These are phyloP conservation scores for Eristalis tenax DNA, from an alignment of 2,888 invertebrate species.

Conservation along the genomic window DNA sequence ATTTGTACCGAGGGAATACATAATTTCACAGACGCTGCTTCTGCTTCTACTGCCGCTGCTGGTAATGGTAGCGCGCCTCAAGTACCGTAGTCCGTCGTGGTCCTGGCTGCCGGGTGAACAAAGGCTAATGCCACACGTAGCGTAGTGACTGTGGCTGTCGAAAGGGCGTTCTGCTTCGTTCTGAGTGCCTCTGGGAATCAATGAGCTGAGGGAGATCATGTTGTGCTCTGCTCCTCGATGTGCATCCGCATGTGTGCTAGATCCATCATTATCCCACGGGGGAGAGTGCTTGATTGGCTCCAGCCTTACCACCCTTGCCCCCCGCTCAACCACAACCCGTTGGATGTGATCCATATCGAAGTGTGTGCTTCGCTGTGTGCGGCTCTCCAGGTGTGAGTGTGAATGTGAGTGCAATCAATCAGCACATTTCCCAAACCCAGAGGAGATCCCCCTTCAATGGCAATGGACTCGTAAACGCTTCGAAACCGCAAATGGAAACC, in stretches of 20 bases:
- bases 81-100: too few relatives aligned
- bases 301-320: too few relatives aligned
- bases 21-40: conserved; percentile 54
- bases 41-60: too few relatives aligned
- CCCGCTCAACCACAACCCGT: background rate
- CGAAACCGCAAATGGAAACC: conserved; percentile 38
- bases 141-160: background rate
- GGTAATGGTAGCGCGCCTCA: too few relatives aligned
- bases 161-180: conserved; percentile 47
- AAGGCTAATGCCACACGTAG: conserved; percentile 3
- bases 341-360: conserved; percentile 43
- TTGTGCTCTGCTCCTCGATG: too few relatives aligned
- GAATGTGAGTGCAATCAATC: conserved; percentile 55
- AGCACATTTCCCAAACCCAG: conserved; percentile 51
- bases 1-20: conserved; percentile 64
- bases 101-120: conserved; percentile 5
- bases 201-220: too few relatives aligned
- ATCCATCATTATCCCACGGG: too few relatives aligned
- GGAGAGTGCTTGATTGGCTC: too few relatives aligned
- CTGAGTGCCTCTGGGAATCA: conserved; percentile 31
- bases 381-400: background rate
- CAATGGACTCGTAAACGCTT: conserved; percentile 63
- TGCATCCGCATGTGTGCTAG: too few relatives aligned
- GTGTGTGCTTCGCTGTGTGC: conserved; percentile 2
- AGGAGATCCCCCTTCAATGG: conserved; percentile 24